phyloP scores from a whole-genome alignment of 2,888 invertebrate genomes.

The Mystacides longicornis region DNA sequence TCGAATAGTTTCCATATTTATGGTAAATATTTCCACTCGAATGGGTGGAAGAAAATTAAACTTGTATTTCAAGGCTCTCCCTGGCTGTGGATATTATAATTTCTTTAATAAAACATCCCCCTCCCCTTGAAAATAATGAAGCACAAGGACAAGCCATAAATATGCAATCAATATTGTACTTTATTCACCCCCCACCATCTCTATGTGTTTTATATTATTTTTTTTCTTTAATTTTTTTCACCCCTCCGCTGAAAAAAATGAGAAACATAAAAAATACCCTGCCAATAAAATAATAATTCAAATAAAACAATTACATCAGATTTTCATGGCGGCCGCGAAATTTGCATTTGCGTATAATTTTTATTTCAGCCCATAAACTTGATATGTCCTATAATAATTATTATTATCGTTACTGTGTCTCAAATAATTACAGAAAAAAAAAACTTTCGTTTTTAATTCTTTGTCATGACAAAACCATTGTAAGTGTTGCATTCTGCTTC shows the following conservation, averaged over 20 bases:
- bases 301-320: slow-evolving; percentile 27
- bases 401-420: too few species aligned
- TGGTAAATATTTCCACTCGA: too few species aligned
- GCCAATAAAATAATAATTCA: too few species aligned
- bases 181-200: background rate
- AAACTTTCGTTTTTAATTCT: too few species aligned
- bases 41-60: too few species aligned
- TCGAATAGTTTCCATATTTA: too few species aligned
- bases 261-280: slow-evolving; percentile 19
- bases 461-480: too few species aligned
- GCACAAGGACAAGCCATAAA: slow-evolving; percentile 20
- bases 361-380: background rate
- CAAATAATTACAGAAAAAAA: too few species aligned
- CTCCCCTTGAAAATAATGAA: background rate
- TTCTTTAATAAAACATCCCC: slow-evolving; percentile 2
- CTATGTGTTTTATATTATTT: background rate
- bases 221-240: slow-evolving; percentile 23
- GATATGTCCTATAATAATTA: too few species aligned
- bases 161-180: slow-evolving; percentile 25
- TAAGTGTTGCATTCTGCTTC: too few species aligned
- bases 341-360: background rate
- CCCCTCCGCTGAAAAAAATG: slow-evolving; percentile 17
- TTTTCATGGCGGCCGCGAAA: slow-evolving; percentile 23
- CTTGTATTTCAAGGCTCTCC: background rate
- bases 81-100: background rate